A percentile compares a stretch with the other conserved stretches of the same genome.
phyloP scores from a whole-genome alignment of 2,888 invertebrate genomes.

The Acanthosepion esculentum region DNA sequence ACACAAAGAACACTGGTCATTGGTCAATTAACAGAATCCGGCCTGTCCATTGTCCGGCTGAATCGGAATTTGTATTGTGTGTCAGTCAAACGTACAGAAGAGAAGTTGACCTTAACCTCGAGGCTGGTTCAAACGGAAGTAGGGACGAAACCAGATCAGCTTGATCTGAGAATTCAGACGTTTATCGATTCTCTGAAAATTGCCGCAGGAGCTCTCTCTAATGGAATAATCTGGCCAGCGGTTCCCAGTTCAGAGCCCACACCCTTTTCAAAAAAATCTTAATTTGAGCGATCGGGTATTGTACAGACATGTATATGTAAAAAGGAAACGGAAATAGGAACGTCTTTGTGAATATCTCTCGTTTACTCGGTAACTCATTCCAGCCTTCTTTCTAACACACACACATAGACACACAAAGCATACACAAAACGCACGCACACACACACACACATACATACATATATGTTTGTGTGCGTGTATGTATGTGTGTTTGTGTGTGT shows the following conservation, averaged over 20 bases:
- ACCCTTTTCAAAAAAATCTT: neutral
- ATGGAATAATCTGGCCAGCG: neutral
- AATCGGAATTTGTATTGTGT: conserved; percentile 17
- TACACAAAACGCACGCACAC: too few relatives aligned
- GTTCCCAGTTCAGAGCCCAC: neutral
- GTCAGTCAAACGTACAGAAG: neutral
- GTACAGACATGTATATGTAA: neutral
- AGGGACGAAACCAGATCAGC: neutral
- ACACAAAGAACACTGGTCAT: neutral
- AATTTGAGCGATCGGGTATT: neutral
- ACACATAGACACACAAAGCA: too few relatives aligned
- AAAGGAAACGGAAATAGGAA: neutral
- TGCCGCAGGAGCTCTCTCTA: neutral
- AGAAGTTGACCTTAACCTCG: neutral
- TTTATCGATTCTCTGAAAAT: neutral
- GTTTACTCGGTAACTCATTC: neutral
- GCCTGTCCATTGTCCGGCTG: neutral
- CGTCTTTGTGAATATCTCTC: neutral
- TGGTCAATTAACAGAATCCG: neutral
- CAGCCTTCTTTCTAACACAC: too few relatives aligned
- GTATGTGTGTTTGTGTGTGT: neutral
- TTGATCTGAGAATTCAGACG: neutral
- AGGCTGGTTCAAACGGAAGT: neutral
- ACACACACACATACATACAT: neutral
- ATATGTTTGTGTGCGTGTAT: neutral